phyloP scores from a whole-genome alignment of 2,113 vertebrate species.

The Eira barbara region DNA sequence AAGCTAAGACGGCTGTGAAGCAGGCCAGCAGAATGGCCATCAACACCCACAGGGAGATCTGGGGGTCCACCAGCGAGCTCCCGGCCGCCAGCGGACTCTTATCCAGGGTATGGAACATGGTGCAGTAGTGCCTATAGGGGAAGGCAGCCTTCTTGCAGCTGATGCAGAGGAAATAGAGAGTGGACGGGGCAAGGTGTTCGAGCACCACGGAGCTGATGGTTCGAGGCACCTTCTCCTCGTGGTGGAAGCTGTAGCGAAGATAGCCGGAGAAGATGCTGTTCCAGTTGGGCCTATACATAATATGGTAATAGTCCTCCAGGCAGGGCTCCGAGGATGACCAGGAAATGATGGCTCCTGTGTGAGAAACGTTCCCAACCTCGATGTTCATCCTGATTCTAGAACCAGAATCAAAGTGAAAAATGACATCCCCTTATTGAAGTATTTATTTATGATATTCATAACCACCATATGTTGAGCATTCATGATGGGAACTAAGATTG shows the following conservation, averaged over 20 bases:
- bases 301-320: conserved; percentile 82
- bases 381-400: conserved; percentile 82
- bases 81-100: conserved; percentile 65
- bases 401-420: conserved; percentile 64
- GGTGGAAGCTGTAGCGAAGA: conserved; percentile 81
- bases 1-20: conserved; percentile 78
- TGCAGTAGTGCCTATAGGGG: conserved; percentile 82
- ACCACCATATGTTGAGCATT: neutral
- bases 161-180: conserved; percentile 83
- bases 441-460: neutral
- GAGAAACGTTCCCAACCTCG: conserved; percentile 82
- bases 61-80: conserved; percentile 74
- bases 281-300: conserved; percentile 85
- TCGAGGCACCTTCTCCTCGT: conserved; percentile 80
- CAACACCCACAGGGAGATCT: conserved; percentile 81
- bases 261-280: conserved; percentile 81
- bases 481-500: no score
- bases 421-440: neutral
- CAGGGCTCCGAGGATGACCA: conserved; percentile 80
- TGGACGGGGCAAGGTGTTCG: conserved; percentile 78
- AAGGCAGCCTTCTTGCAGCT: conserved; percentile 79
- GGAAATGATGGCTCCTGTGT: conserved; percentile 79
- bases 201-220: conserved; percentile 78
- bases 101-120: conserved; percentile 82
- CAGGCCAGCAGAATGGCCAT: conserved; percentile 82